Base-by-base conservation (phyloP, 2,797 vertebrate genomes). In the Chloroceryle inda region DNA sequence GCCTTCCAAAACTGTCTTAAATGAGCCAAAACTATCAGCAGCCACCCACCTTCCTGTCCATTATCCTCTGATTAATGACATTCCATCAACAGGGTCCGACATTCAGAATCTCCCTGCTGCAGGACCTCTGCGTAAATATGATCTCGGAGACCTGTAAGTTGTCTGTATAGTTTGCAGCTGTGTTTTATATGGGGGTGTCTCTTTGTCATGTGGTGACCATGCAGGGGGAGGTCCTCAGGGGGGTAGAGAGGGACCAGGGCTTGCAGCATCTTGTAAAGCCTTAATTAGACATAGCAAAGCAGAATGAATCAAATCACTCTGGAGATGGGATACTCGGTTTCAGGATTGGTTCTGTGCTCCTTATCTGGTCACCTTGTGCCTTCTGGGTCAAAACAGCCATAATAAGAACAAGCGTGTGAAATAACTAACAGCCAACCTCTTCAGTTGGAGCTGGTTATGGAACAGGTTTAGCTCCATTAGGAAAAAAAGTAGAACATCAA, bases 21-120 rank as follows among this genome's bases (percentile, higher is more conserved):
- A 98, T 97, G 97, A 98, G 97, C 97, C 98, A 97, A 98, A 98
- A 97, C 98, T 98, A 98, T 98, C 98, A 98, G 97, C 97, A 98
- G 92, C 98, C 98, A 97, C 98, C 98, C 98, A 98, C 97, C 97
- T 98, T 97, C 97, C 94, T 80, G 94, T 96, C 98, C 94, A 69
- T 83, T 92, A 88, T 64, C 78, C 95, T 88, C 96, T 98, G 97
- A 97, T 97, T 97, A 92, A 98, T 96, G 97, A 87, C 61, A 96
- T 96, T 96, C 94, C 89, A 69, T 77, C 95, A 62, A 50, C 26
- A 1, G 95, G 91, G 89, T 93, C 94, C 19, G 44, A 84, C 94
- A 20, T 82, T 88, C 85, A 96, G 95, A 53, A 89, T 96, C 92
- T 96, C 96, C 74, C 27, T 83, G 74, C 92, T 61, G 56, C 95